A percentile compares a stretch with the other conserved stretches of the same genome.
These are phyloP conservation scores for Syrphus vitripennis DNA, from an alignment of 2,888 invertebrate genomes.

Conservation along the genomic window DNA sequence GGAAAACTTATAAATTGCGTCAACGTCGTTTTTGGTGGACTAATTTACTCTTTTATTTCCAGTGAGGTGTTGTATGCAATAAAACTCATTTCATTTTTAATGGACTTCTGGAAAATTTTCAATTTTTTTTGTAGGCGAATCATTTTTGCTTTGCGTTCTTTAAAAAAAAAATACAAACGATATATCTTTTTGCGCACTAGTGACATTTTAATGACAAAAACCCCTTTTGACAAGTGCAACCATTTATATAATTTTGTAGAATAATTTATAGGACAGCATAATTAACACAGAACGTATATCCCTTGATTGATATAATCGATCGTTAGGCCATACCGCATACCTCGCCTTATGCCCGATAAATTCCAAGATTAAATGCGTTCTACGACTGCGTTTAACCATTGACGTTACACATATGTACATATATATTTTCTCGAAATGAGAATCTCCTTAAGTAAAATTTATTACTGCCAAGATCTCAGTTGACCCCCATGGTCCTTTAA, in stretches of 20 bases:
- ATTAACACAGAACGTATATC: conserved; percentile 33
- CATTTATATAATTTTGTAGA: conserved; percentile 12
- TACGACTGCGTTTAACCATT: conserved; percentile 8
- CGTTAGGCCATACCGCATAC: conserved; percentile 18
- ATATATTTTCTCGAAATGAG: conserved; percentile 26
- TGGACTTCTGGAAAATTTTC: no score
- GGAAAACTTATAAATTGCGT: no score
- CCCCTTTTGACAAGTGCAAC: background rate
- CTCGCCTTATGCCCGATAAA: conserved; percentile 46
- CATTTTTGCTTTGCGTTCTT: background rate
- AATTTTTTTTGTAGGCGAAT: background rate
- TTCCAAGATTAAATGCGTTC: conserved; percentile 56
- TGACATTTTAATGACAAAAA: conserved; percentile 1
- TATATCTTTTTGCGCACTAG: background rate
- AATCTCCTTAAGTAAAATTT: conserved; percentile 66
- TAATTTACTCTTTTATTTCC: no score
- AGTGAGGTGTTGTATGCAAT: no score
- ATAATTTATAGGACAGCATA: conserved; percentile 39
- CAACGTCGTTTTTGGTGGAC: no score
- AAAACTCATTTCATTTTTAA: no score
- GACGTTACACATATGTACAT: conserved; percentile 11
- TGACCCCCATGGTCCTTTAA: conserved; percentile 69
- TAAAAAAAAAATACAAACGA: background rate
- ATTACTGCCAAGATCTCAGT: conserved; percentile 55
- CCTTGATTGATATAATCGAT: conserved; percentile 44